A percentile compares a stretch with the other conserved stretches of the same genome.
Conservation (phyloP, 2,797 vertebrate species). For the Alosa sapidissima region DNA sequence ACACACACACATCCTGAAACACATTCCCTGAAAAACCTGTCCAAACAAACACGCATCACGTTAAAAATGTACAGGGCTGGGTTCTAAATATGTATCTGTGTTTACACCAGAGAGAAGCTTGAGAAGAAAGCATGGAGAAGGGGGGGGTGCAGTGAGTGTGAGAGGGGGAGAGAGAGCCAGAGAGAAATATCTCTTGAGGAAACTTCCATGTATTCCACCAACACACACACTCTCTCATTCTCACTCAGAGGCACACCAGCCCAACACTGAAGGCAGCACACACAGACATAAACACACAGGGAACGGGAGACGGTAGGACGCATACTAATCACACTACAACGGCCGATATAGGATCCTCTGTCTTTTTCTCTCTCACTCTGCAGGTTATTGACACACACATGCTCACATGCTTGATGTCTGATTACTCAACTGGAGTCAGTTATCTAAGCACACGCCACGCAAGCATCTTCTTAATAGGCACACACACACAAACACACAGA, state of each 20-base stretch:
- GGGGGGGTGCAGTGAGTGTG: neutral
- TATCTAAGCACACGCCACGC: neutral
- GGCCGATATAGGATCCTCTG: too few species aligned
- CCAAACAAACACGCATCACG: neutral
- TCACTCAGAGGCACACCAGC: neutral
- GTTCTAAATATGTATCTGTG: neutral
- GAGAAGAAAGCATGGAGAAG: neutral
- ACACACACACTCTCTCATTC: neutral
- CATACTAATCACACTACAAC: too few species aligned
- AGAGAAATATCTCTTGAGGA: neutral
- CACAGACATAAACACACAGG: too few species aligned
- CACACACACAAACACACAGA: neutral
- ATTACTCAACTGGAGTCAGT: neutral
- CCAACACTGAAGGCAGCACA: neutral
- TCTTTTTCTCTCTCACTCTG: too few species aligned
- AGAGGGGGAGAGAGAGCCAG: neutral
- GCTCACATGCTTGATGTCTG: neutral
- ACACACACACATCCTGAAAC: neutral
- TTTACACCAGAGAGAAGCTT: neutral
- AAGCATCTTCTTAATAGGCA: neutral
- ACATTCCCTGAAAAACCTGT: neutral
- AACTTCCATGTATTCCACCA: neutral
- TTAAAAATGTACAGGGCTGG: neutral
- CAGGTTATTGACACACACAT: neutral
- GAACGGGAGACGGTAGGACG: too few species aligned